Evolutionary conservation across 2,113 vertebrate genomes (phyloP), one percentile per base, ranked within the genome.

Genomic region (Opisthocomus hoazin): DNA sequence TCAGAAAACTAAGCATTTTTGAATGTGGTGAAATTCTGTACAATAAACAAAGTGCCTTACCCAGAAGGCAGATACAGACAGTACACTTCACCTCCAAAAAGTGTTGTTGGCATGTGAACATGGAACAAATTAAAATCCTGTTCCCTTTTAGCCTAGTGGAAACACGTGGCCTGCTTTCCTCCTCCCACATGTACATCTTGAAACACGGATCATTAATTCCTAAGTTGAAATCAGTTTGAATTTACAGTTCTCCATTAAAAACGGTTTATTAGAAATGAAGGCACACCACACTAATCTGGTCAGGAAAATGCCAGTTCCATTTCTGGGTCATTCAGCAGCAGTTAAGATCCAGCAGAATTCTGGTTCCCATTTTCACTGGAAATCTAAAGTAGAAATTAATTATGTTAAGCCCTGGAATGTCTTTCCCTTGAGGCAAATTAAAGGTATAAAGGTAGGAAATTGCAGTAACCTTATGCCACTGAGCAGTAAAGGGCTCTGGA

Each of bases 391-490:
- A 97, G 83, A 96, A 90, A 97, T 96, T 97, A 90, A 90, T 97
- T 96, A 97, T 29, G 50, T 92, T 97, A 95, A 97, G 87, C 77
- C 81, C 85, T 94, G 77, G 74, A 97, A 96, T 70, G 77, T 46
- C 89, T 96, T 96, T 94, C 97, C 94, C 94, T 77, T 76, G 93
- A 87, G 96, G 76, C 96, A 97, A 96, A 97, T 97, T 97, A 97
- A 98, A 97, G 84, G 63, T 90, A 97, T 8, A 94, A 87, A 94
- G 71, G 94, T 97, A 98, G 96, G 97, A 98, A 98, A 98, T 96
- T 94, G 93, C 68, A 96, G 97, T 92, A 97, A 98, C 87, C 71
- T 82, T 93, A 97, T 46, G 90, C 80, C 87, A 95, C 74, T 84
- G 81, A 97, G 90, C 77, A 95, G 71, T 94, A 87, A 94, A 86